phyloP scores from a whole-genome alignment of 37 sponge, comb jelly and placozoan genomes.

The Ephydatia muelleri region DNA sequence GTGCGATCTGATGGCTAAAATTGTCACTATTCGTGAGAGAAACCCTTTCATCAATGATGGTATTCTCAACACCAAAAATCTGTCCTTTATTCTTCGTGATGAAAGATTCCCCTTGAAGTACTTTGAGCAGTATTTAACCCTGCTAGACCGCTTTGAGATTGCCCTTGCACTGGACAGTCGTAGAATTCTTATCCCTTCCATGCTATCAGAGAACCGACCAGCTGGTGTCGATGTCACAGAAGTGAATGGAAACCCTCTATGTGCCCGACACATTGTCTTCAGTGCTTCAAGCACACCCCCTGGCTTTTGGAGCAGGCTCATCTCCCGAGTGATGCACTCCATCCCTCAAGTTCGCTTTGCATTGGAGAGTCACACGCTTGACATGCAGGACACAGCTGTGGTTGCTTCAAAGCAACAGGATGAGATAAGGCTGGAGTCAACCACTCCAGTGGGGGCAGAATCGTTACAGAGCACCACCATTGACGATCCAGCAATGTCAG shows the following conservation, averaged over 20 bases:
- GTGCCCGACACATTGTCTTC: conserved; percentile 40
- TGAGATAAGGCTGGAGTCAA: too few relatives aligned
- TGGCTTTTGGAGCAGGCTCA: conserved; percentile 78
- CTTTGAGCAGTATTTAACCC: conserved; percentile 62
- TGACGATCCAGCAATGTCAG: background rate
- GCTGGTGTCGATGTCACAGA: conserved; percentile 6
- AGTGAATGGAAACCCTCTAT: conserved; percentile 6
- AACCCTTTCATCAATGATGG: conserved; percentile 70
- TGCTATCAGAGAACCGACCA: conserved; percentile 65
- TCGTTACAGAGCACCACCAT: background rate
- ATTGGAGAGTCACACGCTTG: conserved; percentile 10
- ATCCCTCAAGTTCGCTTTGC: conserved; percentile 26
- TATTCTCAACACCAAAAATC: conserved; percentile 36
- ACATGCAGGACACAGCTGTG: background rate
- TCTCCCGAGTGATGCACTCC: conserved; percentile 62
- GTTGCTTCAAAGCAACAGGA: too few relatives aligned
- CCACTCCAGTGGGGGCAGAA: background rate
- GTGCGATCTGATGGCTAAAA: conserved; percentile 84
- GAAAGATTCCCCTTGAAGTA: conserved; percentile 61
- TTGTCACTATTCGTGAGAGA: conserved; percentile 75
- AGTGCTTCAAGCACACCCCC: conserved; percentile 41
- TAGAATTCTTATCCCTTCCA: conserved; percentile 69
- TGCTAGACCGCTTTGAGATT: conserved; percentile 77
- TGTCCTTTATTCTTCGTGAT: conserved; percentile 48
- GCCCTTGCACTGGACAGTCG: conserved; percentile 68